A percentile compares a stretch with the other conserved stretches of the same genome.
Evolutionary conservation across 2,888 invertebrate genomes (phyloP).

Genomic region (Papilio elwesi): DNA sequence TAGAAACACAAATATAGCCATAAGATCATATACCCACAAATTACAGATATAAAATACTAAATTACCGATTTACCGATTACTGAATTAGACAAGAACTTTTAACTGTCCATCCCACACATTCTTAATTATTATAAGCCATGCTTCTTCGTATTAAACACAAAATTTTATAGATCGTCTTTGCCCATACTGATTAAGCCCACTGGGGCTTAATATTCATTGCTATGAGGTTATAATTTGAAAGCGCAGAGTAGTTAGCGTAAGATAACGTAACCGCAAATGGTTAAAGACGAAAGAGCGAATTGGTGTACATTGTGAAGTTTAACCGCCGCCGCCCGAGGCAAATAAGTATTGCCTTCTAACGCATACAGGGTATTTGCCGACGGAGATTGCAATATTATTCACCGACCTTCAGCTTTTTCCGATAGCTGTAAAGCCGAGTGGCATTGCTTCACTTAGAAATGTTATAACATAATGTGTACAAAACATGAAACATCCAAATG

Average conservation of each 20-base stretch:
- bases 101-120: too few relatives aligned
- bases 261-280: conserved; percentile 64
- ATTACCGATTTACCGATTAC: too few relatives aligned
- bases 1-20: too few relatives aligned
- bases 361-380: conserved; percentile 70
- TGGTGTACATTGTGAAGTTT: conserved; percentile 72
- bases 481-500: conserved; percentile 31
- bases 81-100: too few relatives aligned
- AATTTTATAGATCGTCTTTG: too few relatives aligned
- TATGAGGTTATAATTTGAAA: conserved; percentile 5
- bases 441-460: conserved; percentile 62
- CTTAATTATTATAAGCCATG: too few relatives aligned
- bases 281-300: conserved; percentile 78
- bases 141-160: too few relatives aligned
- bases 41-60: too few relatives aligned
- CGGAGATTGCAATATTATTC: conserved; percentile 81
- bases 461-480: conserved; percentile 58
- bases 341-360: conserved; percentile 70
- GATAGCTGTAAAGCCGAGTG: conserved; percentile 59
- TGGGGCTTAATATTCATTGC: not conserved
- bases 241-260: conserved; percentile 46
- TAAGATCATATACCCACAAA: too few relatives aligned
- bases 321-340: conserved; percentile 67
- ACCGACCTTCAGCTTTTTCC: conserved; percentile 70
- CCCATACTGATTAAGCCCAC: too few relatives aligned